Conservation (phyloP, 2,113 vertebrate species). For the Pandion haliaetus region DNA sequence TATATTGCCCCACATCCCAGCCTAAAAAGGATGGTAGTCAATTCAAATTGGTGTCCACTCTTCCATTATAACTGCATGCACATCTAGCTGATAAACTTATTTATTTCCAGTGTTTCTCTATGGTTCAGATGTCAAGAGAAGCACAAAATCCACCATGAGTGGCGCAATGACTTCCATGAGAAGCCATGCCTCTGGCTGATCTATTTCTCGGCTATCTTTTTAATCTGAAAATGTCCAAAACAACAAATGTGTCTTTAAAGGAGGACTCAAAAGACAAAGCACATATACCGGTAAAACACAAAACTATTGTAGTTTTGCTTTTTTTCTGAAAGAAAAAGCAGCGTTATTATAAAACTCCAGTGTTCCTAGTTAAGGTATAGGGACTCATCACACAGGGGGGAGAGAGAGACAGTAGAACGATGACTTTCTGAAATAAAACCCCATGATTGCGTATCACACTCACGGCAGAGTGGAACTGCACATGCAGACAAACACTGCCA, state of each 20-base stretch:
- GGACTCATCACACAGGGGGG: no score
- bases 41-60: not conserved
- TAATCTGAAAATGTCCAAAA: not conserved
- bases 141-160: not conserved
- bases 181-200: not conserved
- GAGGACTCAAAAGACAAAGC: not conserved
- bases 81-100: not conserved
- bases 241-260: not conserved
- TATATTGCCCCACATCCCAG: not conserved
- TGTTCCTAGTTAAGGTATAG: not conserved
- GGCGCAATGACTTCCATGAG: not conserved
- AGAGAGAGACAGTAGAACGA: not conserved
- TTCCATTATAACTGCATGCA: not conserved
- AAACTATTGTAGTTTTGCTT: not conserved
- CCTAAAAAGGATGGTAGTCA: not conserved
- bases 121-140: not conserved
- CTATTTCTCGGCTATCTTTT: not conserved
- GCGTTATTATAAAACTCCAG: not conserved
- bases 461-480: not conserved
- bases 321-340: not conserved
- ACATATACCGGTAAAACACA: not conserved
- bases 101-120: not conserved
- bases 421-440: not conserved
- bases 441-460: not conserved
- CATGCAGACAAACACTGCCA: not conserved